These are phyloP conservation scores for Cyprinodon brontotheroides DNA, from an alignment of 2,113 vertebrate genomes.

Conservation along the genomic window DNA sequence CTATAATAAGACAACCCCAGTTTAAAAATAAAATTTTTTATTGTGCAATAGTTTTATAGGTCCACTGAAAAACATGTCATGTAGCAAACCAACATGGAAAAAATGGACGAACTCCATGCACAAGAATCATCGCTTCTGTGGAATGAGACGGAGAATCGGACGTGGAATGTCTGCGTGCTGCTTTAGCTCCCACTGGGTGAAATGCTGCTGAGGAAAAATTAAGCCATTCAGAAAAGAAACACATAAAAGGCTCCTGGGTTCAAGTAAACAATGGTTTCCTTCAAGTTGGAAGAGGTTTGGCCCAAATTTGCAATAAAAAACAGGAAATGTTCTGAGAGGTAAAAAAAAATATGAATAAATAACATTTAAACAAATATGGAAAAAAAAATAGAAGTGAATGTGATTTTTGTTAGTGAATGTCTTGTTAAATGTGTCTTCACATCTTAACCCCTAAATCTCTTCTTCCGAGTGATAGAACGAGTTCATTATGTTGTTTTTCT, in stretches of 20 bases:
- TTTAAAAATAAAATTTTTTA: slow-evolving; percentile 50
- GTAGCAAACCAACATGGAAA: slow-evolving; percentile 34
- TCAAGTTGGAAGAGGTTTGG: slow-evolving; percentile 43
- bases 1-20: neutral
- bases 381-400: slow-evolving; percentile 42
- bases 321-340: neutral
- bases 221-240: slow-evolving; percentile 31
- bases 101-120: slow-evolving; percentile 50
- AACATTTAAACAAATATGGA: slow-evolving; percentile 14
- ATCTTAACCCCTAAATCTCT: slow-evolving; percentile 35
- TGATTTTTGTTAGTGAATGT: slow-evolving; percentile 31
- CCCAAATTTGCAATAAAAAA: slow-evolving; percentile 17
- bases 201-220: neutral
- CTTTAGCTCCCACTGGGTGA: slow-evolving; percentile 25
- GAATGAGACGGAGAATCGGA: neutral
- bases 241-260: slow-evolving; percentile 35
- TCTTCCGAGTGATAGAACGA: slow-evolving; percentile 63
- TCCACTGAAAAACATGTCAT: slow-evolving; percentile 47
- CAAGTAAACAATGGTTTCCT: slow-evolving; percentile 54
- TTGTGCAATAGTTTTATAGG: slow-evolving; percentile 60
- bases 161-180: slow-evolving; percentile 42
- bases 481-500: slow-evolving; percentile 49
- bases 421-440: slow-evolving; percentile 38
- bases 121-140: slow-evolving; percentile 8
- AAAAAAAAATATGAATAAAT: slow-evolving; percentile 50